Evolutionary conservation across 2,113 vertebrate genomes (phyloP), one percentile per base, ranked within the genome.

Genomic region (Donacobius atricapilla): DNA sequence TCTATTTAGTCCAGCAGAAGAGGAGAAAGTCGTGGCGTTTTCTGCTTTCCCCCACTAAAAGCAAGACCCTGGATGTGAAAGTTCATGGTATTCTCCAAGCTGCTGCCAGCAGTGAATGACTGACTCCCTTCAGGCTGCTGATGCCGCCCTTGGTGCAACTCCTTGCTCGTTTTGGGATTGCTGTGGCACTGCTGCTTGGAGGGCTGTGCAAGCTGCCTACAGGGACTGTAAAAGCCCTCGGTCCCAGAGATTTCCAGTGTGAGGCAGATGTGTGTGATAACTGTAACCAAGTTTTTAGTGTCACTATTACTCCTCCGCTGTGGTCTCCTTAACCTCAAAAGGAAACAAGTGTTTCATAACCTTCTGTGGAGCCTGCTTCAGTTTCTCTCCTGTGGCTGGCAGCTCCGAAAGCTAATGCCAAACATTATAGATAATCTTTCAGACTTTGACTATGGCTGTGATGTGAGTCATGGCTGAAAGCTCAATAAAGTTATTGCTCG

Each of bases 241-340:
- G 30, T 30, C 2, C 39, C 47, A 4, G 22, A 16, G 33, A 51
- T 51, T 71, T 31, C 33, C 24, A 10, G 37, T 0, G 0, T 11
- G 45, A 80, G 66, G 57, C 15, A 0, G 66, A 65, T 80, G 66
- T 24, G 13, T 4, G 1, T 42, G 58, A 27, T 61, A 77, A 69
- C 15, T 77, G 56, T 66, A 90, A 83, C 89, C 50, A 25, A 8
- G 19, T 22, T 57, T 93, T 76, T 63, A 40, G 30, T 87, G 35
- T 63, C 30, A 0, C 54, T 73, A 2, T 75, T 83, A 45, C 58
- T 69, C 33, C 61, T 76, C 40, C 6, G 0, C 65, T 95, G 90
- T 81, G 94, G 75, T 95, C 86, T 90, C 40, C 35, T 31, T 63
- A 92, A 93, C 83, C 93, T 94, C 92, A 94, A 54, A 77, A 70